These are phyloP conservation scores for Oxygymnocypris stewartii DNA, from an alignment of 2,113 vertebrate species.

Conservation along the genomic window DNA sequence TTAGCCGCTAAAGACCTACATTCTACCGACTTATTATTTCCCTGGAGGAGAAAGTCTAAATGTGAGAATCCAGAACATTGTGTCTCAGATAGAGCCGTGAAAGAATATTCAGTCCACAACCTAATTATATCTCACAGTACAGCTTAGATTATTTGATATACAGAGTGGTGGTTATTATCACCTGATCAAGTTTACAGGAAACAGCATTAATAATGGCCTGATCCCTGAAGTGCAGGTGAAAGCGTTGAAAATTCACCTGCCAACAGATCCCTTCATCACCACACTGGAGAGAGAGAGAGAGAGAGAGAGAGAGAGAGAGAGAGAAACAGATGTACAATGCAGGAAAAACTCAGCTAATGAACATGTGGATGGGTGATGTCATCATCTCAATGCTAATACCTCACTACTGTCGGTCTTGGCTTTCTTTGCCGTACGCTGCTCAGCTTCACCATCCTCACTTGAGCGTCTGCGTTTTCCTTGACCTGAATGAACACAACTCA, in stretches of 20 bases:
- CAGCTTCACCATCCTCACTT: conserved; percentile 74
- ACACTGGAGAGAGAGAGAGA: conserved; percentile 71
- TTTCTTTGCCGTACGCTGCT: conserved; percentile 68
- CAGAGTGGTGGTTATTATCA: conserved; percentile 35
- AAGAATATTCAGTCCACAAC: conserved; percentile 25
- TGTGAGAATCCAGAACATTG: conserved; percentile 20
- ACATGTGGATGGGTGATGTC: not conserved
- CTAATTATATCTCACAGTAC: not conserved
- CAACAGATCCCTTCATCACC: conserved; percentile 91
- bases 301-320: no score
- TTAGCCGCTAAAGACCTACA: conserved; percentile 3
- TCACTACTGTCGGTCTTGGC: conserved; percentile 62
- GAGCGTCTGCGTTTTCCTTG: conserved; percentile 83
- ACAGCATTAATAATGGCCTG: conserved; percentile 89
- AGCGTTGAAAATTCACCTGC: conserved; percentile 91
- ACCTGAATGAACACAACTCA: conserved; percentile 66
- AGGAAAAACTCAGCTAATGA: not conserved
- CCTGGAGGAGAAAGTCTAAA: conserved; percentile 2
- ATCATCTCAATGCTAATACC: conserved; percentile 40
- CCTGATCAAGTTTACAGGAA: conserved; percentile 93
- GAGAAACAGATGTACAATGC: not conserved
- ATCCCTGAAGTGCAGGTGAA: conserved; percentile 93
- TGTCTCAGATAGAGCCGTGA: not conserved
- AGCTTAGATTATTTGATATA: not conserved
- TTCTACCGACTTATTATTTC: not conserved